A percentile compares a stretch with the other conserved stretches of the same genome.
These are phyloP conservation scores for Moxostoma hubbsi DNA, from an alignment of 2,797 vertebrate species.

Conservation along the genomic window DNA sequence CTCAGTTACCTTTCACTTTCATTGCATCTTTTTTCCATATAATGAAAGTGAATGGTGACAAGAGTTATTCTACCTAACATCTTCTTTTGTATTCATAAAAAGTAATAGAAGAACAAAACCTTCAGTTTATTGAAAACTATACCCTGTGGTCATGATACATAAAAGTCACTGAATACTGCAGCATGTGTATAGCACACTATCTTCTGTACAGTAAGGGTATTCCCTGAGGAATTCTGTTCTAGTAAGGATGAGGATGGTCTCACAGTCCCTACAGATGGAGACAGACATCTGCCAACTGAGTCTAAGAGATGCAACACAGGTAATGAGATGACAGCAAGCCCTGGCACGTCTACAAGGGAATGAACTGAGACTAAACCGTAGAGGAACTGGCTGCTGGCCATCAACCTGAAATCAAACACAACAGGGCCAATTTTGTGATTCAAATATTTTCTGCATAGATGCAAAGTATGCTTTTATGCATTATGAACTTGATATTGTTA, in stretches of 20 bases:
- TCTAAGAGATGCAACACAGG: slow-evolving; percentile 41
- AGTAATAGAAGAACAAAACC: not conserved
- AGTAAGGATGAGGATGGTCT: slow-evolving; percentile 22
- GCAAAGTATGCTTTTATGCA: too few species aligned
- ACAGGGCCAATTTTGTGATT: not conserved
- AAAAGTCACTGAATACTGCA: not conserved
- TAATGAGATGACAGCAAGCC: slow-evolving; percentile 38
- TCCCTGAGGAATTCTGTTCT: slow-evolving; percentile 41
- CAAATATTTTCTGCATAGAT: too few species aligned
- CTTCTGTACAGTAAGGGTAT: slow-evolving; percentile 29
- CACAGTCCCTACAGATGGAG: slow-evolving; percentile 36
- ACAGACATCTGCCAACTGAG: slow-evolving; percentile 42
- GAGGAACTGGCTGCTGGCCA: slow-evolving; percentile 27
- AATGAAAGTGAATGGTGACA: too few species aligned
- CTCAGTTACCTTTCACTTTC: too few species aligned
- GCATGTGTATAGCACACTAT: slow-evolving; percentile 9
- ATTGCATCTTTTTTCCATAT: too few species aligned
- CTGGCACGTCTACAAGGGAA: slow-evolving; percentile 31
- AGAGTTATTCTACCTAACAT: too few species aligned
- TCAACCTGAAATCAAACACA: slow-evolving; percentile 7
- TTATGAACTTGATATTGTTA: too few species aligned
- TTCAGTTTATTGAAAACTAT: not conserved
- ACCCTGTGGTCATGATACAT: not conserved
- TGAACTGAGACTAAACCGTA: slow-evolving; percentile 18
- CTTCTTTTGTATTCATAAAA: too few species aligned